Evolutionary conservation across 2,113 vertebrate genomes (phyloP).

Genomic region (Tapirus terrestris): DNA sequence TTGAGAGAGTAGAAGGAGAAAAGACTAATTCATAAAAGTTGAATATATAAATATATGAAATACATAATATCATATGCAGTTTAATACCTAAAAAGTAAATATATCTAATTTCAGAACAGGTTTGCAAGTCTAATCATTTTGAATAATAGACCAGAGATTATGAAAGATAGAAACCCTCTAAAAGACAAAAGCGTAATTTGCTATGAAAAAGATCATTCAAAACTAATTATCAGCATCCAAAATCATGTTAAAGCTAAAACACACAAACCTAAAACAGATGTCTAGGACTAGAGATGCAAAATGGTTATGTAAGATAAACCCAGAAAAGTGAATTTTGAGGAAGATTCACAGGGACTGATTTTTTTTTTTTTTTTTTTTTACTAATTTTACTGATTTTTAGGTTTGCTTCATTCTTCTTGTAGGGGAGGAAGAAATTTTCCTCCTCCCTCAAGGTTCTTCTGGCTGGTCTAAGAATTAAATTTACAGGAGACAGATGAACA

Average conservation of each 20-base stretch:
- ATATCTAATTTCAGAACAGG: background rate
- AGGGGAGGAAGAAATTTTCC: too few relatives aligned
- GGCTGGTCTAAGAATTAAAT: too few relatives aligned
- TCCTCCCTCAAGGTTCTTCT: too few relatives aligned
- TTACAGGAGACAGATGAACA: too few relatives aligned
- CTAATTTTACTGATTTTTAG: background rate
- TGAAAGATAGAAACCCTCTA: background rate
- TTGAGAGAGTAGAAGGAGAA: background rate
- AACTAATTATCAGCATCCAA: background rate
- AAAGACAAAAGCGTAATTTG: background rate
- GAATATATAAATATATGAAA: background rate
- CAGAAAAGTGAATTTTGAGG: background rate
- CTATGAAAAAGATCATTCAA: background rate
- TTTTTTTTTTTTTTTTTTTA: background rate
- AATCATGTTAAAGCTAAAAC: background rate
- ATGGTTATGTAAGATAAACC: background rate
- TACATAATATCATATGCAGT: background rate
- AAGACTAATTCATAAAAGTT: background rate
- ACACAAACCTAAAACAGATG: too few relatives aligned
- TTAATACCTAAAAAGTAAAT: background rate
- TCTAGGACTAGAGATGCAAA: background rate
- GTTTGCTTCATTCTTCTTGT: background rate
- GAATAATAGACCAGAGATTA: background rate
- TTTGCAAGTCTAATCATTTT: background rate
- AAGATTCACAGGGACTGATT: background rate